Conservation (phyloP, 2,113 vertebrate species). For the Crypturellus undulatus region DNA sequence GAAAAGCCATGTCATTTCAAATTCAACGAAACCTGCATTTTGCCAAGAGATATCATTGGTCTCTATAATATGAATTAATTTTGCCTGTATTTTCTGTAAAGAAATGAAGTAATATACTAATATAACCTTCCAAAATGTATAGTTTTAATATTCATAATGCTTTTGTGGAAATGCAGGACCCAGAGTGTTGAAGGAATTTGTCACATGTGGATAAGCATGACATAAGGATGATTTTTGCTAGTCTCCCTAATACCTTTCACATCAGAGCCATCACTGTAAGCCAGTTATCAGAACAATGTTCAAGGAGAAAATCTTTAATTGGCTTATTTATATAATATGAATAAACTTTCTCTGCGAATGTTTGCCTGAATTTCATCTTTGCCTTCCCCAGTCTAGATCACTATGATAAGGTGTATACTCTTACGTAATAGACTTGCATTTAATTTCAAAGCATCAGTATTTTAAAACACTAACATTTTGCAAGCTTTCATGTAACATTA, state of each 20-base stretch:
- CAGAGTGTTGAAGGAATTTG: fast-evolving
- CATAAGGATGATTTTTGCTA: background rate
- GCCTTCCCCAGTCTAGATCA: background rate
- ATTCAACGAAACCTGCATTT: background rate
- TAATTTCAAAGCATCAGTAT: background rate
- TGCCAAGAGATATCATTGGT: background rate
- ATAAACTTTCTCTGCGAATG: background rate
- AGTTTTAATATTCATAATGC: background rate
- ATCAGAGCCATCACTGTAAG: background rate
- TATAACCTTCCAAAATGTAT: background rate
- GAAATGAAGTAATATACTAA: background rate
- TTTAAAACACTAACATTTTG: background rate
- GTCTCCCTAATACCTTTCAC: background rate
- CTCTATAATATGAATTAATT: background rate
- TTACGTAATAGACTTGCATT: background rate
- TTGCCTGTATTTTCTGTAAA: background rate
- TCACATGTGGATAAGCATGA: fast-evolving
- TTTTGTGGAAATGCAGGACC: background rate
- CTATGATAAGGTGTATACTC: background rate
- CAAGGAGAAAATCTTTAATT: background rate
- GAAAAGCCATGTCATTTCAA: background rate
- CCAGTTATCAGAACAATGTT: background rate
- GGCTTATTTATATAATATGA: background rate
- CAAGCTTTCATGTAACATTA: background rate
- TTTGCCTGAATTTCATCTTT: background rate